Base-by-base conservation (phyloP, 1,140 invertebrate genomes). In the Microplitis demolitor region DNA sequence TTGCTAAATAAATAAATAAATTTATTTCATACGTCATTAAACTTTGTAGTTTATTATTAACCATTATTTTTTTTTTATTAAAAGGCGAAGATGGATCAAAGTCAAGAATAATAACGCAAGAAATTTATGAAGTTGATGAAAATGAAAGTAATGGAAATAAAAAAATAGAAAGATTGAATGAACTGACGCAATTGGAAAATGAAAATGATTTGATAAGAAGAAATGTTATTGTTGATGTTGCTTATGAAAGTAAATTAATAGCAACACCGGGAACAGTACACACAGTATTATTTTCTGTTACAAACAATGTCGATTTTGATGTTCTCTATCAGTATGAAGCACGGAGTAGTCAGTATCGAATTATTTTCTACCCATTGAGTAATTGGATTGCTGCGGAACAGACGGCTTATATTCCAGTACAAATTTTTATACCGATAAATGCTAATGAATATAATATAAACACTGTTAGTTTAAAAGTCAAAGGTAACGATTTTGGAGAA, bases 361-460 rank as follows among this genome's bases (percentile, higher is more conserved):
- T 71, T 77, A 69, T 63, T 73, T 73, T 50, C 24, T 33, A 39
- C 31, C 3, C 1, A 9, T 24, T 24, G 24, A 24, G 24, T 24
- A 24, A 4, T 13, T 69, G 54, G 67, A 54, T 66, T 9, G 6
- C 76, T 2, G 78, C 90, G 9, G 87, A 86, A 31, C 87, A 90
- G 76, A 90, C 88, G 3, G 79, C 78, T 0, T 88, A 84, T 4
- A 88, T 92, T 3, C 83, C 86, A 0, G 85, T 92, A 1, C 88
- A 84, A 11, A 77, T 91, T 0, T 54, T 83, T 11, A 86, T 91
- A n/a, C 87, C 89, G 3, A 87, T 88, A 3, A 81, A 77, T 3
- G 85, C 86, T 0, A 79, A 85, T 2, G 81, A 87, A 11, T 87
- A 89, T 5, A 87, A 86, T 0, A 85, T 88, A 3, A 89, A 91